Percentiles rank a stretch among this genome's conserved stretches.
phyloP scores from a whole-genome alignment of 2,113 vertebrate genomes.

The Xenotilapia leptura region DNA sequence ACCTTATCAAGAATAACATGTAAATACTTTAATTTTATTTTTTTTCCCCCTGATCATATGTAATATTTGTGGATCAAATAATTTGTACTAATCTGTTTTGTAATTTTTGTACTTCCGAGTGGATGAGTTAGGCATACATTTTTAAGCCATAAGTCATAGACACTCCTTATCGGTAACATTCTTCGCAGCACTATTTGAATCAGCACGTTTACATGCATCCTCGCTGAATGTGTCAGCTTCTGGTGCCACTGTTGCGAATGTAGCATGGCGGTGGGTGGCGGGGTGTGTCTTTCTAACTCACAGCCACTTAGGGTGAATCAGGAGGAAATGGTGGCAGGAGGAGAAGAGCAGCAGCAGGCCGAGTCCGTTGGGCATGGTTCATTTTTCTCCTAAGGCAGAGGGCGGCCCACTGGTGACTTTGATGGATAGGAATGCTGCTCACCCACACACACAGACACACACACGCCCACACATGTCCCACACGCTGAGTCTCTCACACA shows the following conservation, averaged over 20 bases:
- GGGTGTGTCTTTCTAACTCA: slow-evolving; percentile 52
- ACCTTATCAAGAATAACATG: accelerated
- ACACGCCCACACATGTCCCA: slow-evolving; percentile 62
- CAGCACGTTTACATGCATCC: neutral
- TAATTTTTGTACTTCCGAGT: neutral
- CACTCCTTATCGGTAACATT: neutral
- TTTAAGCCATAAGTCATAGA: neutral
- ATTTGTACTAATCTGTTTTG: neutral
- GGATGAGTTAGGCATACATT: neutral
- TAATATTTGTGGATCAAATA: neutral
- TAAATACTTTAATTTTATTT: accelerated
- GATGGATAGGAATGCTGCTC: slow-evolving; percentile 72
- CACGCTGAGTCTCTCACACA: slow-evolving; percentile 41
- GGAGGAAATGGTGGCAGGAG: slow-evolving; percentile 48
- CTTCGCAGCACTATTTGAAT: neutral
- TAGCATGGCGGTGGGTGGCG: neutral
- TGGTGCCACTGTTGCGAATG: neutral
- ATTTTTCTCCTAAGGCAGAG: slow-evolving; percentile 59
- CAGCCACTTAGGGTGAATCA: slow-evolving; percentile 54
- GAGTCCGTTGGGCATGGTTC: slow-evolving; percentile 43
- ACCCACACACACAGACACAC: slow-evolving; percentile 40
- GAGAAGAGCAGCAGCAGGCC: slow-evolving; percentile 34
- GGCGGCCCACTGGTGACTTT: slow-evolving; percentile 63
- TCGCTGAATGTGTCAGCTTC: slow-evolving; percentile 29
- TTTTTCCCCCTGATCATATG: accelerated